Evolutionary conservation across 2,113 vertebrate species (phyloP).

Genomic region (Murina feae): DNA sequence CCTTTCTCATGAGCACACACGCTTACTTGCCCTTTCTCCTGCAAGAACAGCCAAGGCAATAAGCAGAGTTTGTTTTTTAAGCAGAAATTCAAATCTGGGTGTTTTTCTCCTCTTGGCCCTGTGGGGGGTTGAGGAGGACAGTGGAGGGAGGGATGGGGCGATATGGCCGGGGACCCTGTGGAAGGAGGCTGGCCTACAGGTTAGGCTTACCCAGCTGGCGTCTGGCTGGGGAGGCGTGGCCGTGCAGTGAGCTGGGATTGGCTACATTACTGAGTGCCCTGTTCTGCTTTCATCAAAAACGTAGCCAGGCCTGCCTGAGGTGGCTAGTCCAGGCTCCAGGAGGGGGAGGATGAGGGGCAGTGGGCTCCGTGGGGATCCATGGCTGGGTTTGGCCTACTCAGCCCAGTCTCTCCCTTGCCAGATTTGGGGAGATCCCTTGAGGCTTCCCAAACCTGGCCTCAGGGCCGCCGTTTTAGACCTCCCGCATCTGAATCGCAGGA

Average conservation of each 20-base stretch:
- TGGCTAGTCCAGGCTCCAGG: not conserved
- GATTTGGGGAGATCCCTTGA: not conserved
- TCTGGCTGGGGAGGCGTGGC: constrained; percentile 65
- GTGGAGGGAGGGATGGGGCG: not conserved
- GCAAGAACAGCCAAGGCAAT: constrained; percentile 33
- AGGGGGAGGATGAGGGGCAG: not conserved
- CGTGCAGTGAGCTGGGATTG: constrained; percentile 73
- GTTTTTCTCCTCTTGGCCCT: constrained; percentile 65
- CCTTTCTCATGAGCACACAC: no score
- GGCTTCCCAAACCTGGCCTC: not conserved
- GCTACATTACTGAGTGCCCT: constrained; percentile 78
- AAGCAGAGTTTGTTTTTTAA: constrained; percentile 60
- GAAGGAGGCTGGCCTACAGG: constrained; percentile 73
- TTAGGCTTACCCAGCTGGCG: constrained; percentile 68
- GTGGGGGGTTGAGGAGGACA: constrained; percentile 51
- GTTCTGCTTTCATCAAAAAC: constrained; percentile 79
- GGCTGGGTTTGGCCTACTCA: not conserved
- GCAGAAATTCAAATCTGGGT: constrained; percentile 75
- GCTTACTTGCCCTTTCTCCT: constrained; percentile 9
- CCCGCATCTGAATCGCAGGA: not conserved
- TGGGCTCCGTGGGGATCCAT: not conserved
- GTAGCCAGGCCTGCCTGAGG: constrained; percentile 61
- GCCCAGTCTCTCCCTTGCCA: not conserved
- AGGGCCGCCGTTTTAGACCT: not conserved
- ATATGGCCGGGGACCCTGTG: not conserved